A percentile compares a stretch with the other conserved stretches of the same genome.
Conservation (phyloP, 2,888 invertebrate species). For the Xanthostigma xanthostigma region DNA sequence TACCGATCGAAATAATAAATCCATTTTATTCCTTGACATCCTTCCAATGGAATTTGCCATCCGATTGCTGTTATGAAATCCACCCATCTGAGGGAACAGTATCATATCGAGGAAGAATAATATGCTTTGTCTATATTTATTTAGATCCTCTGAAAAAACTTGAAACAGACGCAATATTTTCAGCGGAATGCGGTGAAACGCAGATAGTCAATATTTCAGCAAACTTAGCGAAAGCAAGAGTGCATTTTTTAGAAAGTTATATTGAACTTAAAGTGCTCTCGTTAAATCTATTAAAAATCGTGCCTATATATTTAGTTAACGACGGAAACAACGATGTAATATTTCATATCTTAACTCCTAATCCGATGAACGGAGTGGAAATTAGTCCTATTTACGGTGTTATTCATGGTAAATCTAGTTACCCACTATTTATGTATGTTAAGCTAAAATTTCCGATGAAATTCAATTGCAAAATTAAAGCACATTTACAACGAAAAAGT, state of each 20-base stretch:
- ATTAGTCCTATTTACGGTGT: not conserved
- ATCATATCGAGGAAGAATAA: not conserved
- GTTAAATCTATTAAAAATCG: not conserved
- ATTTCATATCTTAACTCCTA: not conserved
- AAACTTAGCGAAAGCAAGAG: not conserved
- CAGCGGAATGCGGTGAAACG: not conserved
- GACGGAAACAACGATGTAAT: not conserved
- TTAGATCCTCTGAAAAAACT: not conserved
- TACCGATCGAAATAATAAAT: not conserved
- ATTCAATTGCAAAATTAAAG: slow-evolving; percentile 9
- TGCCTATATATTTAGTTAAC: not conserved
- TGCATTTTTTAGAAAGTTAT: not conserved
- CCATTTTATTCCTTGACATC: not conserved
- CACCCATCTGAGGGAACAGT: not conserved
- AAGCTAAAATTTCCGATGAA: slow-evolving; percentile 4
- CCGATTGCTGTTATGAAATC: not conserved
- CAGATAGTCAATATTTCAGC: not conserved
- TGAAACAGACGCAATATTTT: not conserved
- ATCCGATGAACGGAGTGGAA: not conserved
- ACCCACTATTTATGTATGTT: not conserved
- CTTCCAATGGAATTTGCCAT: not conserved
- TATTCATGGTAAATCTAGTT: not conserved
- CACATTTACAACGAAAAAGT: slow-evolving; percentile 25
- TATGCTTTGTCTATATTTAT: not conserved
- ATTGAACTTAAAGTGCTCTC: not conserved